phyloP scores from a whole-genome alignment of 2,888 invertebrate species.

The Drosophila bunnanda region DNA sequence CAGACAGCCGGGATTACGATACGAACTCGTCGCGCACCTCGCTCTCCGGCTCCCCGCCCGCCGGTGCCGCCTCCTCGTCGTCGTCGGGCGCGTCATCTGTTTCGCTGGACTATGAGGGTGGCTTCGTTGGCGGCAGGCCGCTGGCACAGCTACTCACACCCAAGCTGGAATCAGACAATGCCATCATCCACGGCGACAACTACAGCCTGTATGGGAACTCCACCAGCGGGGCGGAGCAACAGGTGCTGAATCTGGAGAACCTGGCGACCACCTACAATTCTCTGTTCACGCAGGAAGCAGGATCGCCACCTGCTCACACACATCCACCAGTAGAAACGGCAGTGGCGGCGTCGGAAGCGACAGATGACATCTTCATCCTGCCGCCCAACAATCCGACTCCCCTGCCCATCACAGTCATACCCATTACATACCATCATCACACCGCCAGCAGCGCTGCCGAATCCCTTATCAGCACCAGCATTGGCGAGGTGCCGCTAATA shows the following conservation, averaged over 20 bases:
- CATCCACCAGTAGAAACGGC: constrained; percentile 9
- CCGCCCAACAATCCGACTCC: constrained; percentile 51
- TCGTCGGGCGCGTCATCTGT: constrained; percentile 42
- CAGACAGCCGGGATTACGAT: constrained; percentile 77
- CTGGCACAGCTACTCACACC: constrained; percentile 61
- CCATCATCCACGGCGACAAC: constrained; percentile 43
- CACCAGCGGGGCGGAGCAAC: constrained; percentile 75
- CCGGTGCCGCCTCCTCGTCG: constrained; percentile 51
- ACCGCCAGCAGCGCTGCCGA: constrained; percentile 35
- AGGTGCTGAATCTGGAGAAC: constrained; percentile 81
- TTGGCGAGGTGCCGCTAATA: constrained; percentile 46
- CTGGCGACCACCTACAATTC: constrained; percentile 67
- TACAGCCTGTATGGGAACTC: constrained; percentile 49
- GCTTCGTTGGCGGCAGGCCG: constrained; percentile 63
- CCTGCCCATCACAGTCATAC: constrained; percentile 50
- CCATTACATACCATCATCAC: constrained; percentile 55
- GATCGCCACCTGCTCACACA: constrained; percentile 38
- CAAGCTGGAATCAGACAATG: constrained; percentile 48
- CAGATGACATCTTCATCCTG: constrained; percentile 36
- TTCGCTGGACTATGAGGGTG: constrained; percentile 50
- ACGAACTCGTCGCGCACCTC: constrained; percentile 74
- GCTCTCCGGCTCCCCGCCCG: constrained; percentile 66
- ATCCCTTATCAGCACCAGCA: constrained; percentile 32
- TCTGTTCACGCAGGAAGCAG: constrained; percentile 50
- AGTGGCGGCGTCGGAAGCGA: constrained; percentile 3